phyloP scores from a whole-genome alignment of 2,888 invertebrate species.

The Agonopterix subpropinquella region DNA sequence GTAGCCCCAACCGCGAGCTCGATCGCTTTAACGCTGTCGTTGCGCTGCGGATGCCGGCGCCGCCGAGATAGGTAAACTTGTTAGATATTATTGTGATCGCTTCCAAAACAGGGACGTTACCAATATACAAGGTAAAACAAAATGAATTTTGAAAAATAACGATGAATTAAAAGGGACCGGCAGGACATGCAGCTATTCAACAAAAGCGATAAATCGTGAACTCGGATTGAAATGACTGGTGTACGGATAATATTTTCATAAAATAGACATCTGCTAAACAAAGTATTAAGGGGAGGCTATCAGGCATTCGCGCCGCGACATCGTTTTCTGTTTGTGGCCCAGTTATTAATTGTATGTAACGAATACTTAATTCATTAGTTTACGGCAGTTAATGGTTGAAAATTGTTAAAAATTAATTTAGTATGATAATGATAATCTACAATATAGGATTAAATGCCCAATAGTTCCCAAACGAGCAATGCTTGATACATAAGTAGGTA shows the following conservation, averaged over 20 bases:
- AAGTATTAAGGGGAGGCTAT: slow-evolving; percentile 62
- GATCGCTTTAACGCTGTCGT: slow-evolving; percentile 35
- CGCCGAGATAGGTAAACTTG: slow-evolving; percentile 8
- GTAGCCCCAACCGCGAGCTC: slow-evolving; percentile 54
- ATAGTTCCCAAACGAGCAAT: slow-evolving; percentile 70
- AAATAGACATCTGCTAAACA: slow-evolving; percentile 44
- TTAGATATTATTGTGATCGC: not conserved
- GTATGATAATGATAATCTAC: slow-evolving; percentile 75
- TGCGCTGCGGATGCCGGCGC: slow-evolving; percentile 31
- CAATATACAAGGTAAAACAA: slow-evolving; percentile 8
- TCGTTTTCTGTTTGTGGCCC: slow-evolving; percentile 52
- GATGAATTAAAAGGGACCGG: slow-evolving; percentile 34
- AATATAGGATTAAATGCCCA: slow-evolving; percentile 76
- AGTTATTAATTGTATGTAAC: slow-evolving; percentile 64
- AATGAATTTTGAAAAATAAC: slow-evolving; percentile 15
- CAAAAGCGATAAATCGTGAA: slow-evolving; percentile 61
- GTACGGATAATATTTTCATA: slow-evolving; percentile 51
- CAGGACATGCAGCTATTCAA: slow-evolving; percentile 58
- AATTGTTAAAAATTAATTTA: slow-evolving; percentile 74
- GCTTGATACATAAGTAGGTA: slow-evolving; percentile 38
- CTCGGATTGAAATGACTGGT: slow-evolving; percentile 63
- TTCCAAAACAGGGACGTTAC: slow-evolving; percentile 3
- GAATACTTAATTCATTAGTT: slow-evolving; percentile 65
- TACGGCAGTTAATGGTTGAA: slow-evolving; percentile 74
- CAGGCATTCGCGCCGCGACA: slow-evolving; percentile 74